Evolutionary conservation across 2,888 invertebrate species (phyloP).

Genomic region (Mactromeris polynyma): DNA sequence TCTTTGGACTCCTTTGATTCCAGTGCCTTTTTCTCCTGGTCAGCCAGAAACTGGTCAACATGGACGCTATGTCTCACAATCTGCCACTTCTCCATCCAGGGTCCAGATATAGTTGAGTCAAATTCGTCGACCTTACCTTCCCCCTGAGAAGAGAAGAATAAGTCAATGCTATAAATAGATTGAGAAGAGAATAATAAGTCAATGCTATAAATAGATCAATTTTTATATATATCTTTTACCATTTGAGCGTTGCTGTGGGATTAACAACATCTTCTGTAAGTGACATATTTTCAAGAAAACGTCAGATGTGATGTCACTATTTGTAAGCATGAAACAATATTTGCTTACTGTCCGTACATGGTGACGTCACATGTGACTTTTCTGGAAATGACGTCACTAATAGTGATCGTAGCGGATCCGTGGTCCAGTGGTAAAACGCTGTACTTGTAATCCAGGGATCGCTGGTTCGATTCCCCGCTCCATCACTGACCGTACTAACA

Average conservation of each 20-base stretch:
- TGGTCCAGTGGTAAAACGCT: too few relatives aligned
- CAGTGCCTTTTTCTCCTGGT: conserved; percentile 13
- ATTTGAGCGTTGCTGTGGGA: background rate
- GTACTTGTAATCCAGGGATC: too few relatives aligned
- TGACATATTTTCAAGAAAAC: background rate
- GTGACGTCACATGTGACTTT: too few relatives aligned
- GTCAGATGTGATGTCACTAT: background rate
- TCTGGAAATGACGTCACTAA: too few relatives aligned
- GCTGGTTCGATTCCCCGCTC: too few relatives aligned
- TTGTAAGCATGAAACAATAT: background rate
- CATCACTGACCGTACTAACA: too few relatives aligned
- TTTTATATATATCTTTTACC: background rate
- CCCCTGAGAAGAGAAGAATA: conserved; percentile 18
- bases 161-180: background rate
- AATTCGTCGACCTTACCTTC: conserved; percentile 42
- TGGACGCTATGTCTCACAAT: conserved; percentile 26
- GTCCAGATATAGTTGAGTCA: conserved; percentile 44
- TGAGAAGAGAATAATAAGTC: background rate
- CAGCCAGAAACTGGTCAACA: conserved; percentile 21
- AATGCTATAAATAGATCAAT: background rate
- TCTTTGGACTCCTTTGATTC: background rate
- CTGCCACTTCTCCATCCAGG: conserved; percentile 51
- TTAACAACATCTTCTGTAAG: background rate
- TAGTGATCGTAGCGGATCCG: too few relatives aligned
- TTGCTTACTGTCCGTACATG: too few relatives aligned